Evolutionary conservation across 2,113 vertebrate species (phyloP).

Genomic region (Haplotaxodon microlepis): DNA sequence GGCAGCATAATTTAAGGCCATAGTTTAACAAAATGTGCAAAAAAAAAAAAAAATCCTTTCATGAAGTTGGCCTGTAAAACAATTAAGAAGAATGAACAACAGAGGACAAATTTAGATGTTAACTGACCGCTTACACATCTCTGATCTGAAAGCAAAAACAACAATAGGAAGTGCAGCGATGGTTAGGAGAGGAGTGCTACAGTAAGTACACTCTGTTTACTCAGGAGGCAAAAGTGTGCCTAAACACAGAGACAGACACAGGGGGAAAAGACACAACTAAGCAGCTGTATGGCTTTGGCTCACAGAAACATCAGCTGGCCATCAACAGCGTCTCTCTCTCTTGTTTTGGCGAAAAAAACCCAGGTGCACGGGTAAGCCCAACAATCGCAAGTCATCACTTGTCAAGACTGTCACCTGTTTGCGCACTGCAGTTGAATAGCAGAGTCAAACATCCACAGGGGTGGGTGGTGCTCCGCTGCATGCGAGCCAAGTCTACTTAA

Average conservation of each 20-base stretch:
- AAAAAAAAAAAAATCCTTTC: background rate
- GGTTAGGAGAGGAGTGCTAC: background rate
- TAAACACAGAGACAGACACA: conserved; percentile 21
- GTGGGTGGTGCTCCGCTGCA: background rate
- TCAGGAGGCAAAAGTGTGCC: background rate
- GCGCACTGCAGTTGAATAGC: conserved; percentile 8
- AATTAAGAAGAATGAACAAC: background rate
- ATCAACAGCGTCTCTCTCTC: background rate
- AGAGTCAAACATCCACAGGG: conserved; percentile 5
- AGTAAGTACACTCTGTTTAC: conserved; percentile 35
- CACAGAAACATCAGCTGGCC: conserved; percentile 40
- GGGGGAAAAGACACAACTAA: background rate
- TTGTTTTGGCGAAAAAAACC: background rate
- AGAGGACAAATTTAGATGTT: background rate
- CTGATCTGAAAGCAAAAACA: background rate
- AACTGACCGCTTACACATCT: background rate
- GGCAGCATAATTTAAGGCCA: background rate
- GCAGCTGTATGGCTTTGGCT: conserved; percentile 41
- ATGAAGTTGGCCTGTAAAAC: background rate
- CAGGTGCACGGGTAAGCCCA: conserved; percentile 48
- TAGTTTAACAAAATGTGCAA: background rate
- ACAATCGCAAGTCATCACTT: conserved; percentile 42
- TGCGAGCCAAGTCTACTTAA: background rate
- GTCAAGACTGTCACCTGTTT: conserved; percentile 43
- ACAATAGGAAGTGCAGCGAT: background rate